phyloP scores from a whole-genome alignment of 2,888 invertebrate species.

The Oxyscelio sp. region DNA sequence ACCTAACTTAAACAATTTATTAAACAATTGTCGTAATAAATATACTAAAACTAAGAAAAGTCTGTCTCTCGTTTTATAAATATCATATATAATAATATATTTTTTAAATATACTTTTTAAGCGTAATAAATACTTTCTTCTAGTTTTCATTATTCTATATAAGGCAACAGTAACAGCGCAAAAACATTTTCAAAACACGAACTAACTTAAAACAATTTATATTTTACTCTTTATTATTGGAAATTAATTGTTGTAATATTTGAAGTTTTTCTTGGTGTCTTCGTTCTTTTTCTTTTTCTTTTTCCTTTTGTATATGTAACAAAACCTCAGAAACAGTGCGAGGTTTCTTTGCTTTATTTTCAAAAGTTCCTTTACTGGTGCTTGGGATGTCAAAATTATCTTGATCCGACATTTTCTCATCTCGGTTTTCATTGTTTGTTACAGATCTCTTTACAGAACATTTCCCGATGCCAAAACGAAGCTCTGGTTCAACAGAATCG shows the following conservation, averaged over 20 bases:
- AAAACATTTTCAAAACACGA: too few species aligned
- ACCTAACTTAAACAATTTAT: too few species aligned
- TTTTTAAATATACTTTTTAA: too few species aligned
- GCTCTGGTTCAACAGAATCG: constrained; percentile 10
- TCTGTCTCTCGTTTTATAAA: too few species aligned
- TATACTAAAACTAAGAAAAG: too few species aligned
- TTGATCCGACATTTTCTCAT: background rate
- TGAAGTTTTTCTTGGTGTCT: constrained; percentile 17
- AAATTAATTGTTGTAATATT: background rate
- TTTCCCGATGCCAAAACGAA: constrained; percentile 19
- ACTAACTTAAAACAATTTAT: background rate
- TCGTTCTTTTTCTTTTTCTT: constrained; percentile 15
- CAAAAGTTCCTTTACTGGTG: background rate
- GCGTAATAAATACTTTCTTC: too few species aligned
- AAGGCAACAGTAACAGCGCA: too few species aligned
- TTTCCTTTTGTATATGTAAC: background rate
- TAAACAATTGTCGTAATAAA: too few species aligned
- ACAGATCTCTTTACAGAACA: background rate
- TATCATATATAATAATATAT: too few species aligned
- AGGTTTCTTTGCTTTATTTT: background rate
- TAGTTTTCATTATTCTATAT: too few species aligned
- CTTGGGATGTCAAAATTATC: background rate
- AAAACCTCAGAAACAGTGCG: background rate
- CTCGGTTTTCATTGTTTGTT: background rate
- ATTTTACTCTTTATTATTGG: background rate